Conservation (phyloP, 1,140 invertebrate species). For the Microplitis mediator region DNA sequence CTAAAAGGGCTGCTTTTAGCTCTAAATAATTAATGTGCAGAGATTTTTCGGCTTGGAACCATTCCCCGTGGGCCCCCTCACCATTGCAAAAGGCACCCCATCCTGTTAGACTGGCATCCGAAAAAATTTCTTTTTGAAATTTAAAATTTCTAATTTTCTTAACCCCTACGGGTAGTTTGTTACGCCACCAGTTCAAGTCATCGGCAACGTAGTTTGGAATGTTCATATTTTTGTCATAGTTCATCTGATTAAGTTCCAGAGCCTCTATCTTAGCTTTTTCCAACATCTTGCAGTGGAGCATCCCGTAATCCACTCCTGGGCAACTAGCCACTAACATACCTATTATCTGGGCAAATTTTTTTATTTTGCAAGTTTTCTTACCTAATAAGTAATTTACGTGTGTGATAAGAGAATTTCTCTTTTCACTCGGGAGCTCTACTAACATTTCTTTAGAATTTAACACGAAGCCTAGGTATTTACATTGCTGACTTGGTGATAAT, state of each 20-base stretch:
- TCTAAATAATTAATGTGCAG: constrained; percentile 15
- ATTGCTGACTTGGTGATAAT: constrained; percentile 6
- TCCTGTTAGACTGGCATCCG: constrained; percentile 5
- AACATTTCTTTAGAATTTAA: background rate
- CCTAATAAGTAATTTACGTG: constrained; percentile 5
- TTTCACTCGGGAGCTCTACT: background rate
- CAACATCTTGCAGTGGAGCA: constrained; percentile 28
- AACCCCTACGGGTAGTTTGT: background rate
- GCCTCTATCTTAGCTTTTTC: constrained; percentile 5
- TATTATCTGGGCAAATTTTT: constrained; percentile 30
- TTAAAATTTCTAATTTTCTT: constrained; percentile 1
- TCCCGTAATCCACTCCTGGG: constrained; percentile 29
- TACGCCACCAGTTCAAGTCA: constrained; percentile 7
- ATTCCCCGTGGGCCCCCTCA: background rate
- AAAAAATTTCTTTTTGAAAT: constrained; percentile 15
- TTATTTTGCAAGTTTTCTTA: constrained; percentile 24
- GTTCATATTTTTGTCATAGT: constrained; percentile 13
- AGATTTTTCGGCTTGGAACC: background rate
- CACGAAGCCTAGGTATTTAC: constrained; percentile 7
- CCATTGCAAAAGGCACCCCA: constrained; percentile 5
- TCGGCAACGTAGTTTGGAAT: background rate
- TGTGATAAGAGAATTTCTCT: background rate
- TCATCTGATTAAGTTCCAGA: background rate
- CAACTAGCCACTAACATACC: constrained; percentile 32
- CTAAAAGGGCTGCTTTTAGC: background rate